Evolutionary conservation across 2,888 invertebrate genomes (phyloP).

Genomic region (Ligdia adustata): DNA sequence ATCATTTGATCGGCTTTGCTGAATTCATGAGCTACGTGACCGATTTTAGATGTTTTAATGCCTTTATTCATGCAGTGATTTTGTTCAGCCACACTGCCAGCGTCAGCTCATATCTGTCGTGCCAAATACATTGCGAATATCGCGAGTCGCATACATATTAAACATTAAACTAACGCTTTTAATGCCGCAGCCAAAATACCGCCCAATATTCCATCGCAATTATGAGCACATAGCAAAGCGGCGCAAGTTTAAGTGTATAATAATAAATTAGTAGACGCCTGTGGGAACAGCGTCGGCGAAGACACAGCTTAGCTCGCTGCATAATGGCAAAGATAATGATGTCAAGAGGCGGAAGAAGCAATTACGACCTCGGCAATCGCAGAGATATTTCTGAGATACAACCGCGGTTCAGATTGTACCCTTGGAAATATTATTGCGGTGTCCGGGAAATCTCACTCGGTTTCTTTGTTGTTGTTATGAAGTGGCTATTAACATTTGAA

Average conservation of each 20-base stretch:
- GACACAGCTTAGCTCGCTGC: slow-evolving; percentile 60
- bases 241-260: slow-evolving; percentile 41
- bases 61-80: neutral
- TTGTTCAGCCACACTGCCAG: neutral
- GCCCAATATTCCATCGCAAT: slow-evolving; percentile 24
- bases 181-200: slow-evolving; percentile 15
- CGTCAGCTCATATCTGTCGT: neutral
- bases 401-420: slow-evolving; percentile 57
- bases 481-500: slow-evolving; percentile 26
- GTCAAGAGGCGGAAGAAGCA: slow-evolving; percentile 77
- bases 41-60: neutral
- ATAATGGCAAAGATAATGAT: slow-evolving; percentile 77
- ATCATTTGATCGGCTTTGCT: too few species aligned
- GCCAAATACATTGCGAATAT: slow-evolving; percentile 5
- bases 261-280: slow-evolving; percentile 53
- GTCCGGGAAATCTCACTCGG: slow-evolving; percentile 40
- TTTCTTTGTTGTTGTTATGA: slow-evolving; percentile 22
- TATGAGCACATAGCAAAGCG: slow-evolving; percentile 27
- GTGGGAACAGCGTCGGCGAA: slow-evolving; percentile 44
- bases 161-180: slow-evolving; percentile 17
- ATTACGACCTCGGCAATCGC: slow-evolving; percentile 71
- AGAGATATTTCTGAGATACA: slow-evolving; percentile 60
- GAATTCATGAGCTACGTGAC: too few species aligned
- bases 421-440: slow-evolving; percentile 53
- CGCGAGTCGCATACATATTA: slow-evolving; percentile 20